Base-by-base conservation (phyloP, 2,888 invertebrate genomes). In the Eupithecia subumbrata region DNA sequence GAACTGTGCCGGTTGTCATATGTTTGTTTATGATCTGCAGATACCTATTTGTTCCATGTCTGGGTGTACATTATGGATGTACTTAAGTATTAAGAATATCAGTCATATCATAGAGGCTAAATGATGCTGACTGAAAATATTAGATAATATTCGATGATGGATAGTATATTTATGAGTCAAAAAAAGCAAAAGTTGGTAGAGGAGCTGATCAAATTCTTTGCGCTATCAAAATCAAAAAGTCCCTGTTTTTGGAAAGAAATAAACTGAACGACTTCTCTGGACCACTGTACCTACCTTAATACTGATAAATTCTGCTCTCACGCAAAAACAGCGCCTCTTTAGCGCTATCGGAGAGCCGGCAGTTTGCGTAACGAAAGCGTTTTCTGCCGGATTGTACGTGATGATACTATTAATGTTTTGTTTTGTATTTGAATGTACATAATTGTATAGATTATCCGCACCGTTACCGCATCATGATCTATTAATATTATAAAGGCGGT, bases 301-400 rank as follows among this genome's bases (percentile, higher is more conserved):
- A 60, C 60, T 60, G 60, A 60, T 16, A 40, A 69, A 66, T 45
- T 45, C 48, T 66, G 18, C 37, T 74, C 73, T 73, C 64, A 69
- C 56, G 56, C 45, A 69, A 70, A 70, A 74, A 74, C 64, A 74
- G 52, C 70, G 22, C 22, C 73, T 69, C 69, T 56, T 22, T 60
- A 60, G 60, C 60, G 25, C 60, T 60, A 56, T 56, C 56, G 56
- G 22, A 22, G 22, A 11, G 56, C 22, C n/a, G 67, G 22, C 30
- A 37, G 34, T 30, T 63, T 75, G 63, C 75, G 71, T 75, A 75
- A 69, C 60, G 60, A 60, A 37, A 64, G 66, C 66, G 37, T 67
- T 67, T 37, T 67, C n/a, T 67, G 37, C 66, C 37, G 66, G 37
- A 67, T n/a, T 18, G 66, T 67, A 67, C 66, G 66, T 67, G 66